Evolutionary conservation across 2,113 vertebrate genomes (phyloP).

Genomic region (Pristiophorus japonicus): DNA sequence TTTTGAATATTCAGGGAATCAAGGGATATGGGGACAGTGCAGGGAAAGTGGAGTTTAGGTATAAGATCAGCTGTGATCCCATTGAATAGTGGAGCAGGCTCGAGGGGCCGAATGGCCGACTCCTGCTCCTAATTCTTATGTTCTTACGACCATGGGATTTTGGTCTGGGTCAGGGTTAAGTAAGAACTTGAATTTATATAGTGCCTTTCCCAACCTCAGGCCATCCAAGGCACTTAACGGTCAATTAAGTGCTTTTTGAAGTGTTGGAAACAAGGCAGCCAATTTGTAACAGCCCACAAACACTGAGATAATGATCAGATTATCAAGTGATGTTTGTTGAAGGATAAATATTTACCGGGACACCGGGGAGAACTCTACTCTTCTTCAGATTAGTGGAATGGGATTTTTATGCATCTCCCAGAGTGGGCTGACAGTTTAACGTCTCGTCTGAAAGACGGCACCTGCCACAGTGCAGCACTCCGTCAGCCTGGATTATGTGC

Average conservation of each 20-base stretch:
- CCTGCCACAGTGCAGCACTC: not conserved
- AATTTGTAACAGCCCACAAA: too few relatives aligned
- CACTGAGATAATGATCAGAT: not conserved
- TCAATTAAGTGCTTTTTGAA: not conserved
- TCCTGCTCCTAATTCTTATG: too few relatives aligned
- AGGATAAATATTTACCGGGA: not conserved
- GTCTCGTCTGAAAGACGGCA: not conserved
- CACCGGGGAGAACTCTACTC: too few relatives aligned
- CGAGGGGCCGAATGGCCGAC: too few relatives aligned
- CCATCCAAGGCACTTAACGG: not conserved
- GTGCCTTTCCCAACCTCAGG: not conserved
- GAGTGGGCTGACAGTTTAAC: not conserved
- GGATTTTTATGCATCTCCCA: not conserved
- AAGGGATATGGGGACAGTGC: too few relatives aligned
- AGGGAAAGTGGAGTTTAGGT: too few relatives aligned
- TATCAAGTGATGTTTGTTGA: not conserved
- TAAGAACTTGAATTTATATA: too few relatives aligned
- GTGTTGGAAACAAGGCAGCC: not conserved
- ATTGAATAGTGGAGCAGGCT: too few relatives aligned
- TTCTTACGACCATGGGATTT: not conserved
- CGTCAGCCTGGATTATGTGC: too few relatives aligned
- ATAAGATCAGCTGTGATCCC: too few relatives aligned
- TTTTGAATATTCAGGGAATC: too few relatives aligned
- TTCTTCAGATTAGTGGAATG: not conserved
- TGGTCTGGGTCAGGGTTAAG: too few relatives aligned